Base-by-base conservation (phyloP, 2,888 invertebrate species). In the Orthonevra nobilis region DNA sequence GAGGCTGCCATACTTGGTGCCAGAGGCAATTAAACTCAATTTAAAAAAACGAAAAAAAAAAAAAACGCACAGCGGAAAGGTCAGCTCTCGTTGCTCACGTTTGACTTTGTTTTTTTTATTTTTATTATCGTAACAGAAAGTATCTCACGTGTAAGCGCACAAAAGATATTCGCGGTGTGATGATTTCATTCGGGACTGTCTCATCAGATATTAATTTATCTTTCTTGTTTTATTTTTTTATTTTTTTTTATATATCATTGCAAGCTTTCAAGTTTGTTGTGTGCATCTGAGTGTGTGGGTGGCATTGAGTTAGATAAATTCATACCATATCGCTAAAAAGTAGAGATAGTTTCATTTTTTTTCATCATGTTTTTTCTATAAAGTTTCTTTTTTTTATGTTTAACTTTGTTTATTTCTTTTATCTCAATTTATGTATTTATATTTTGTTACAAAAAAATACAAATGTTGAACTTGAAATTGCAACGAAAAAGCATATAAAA, bases 401-500 rank as follows among this genome's bases (percentile, higher is more conserved):
- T 66, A 69, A n/a, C n/a, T n/a, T n/a, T n/a, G n/a, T n/a, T n/a
- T n/a, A n/a, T 44, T 56, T 61, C 20, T 61, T 64, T 60, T 64
- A 48, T 74, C 30, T 34, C 2, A 28, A 56, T 46, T n/a, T n/a
- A n/a, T n/a, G n/a, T n/a, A n/a, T n/a, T n/a, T 12, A 32, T 56
- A 61, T 50, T 63, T 44, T 19, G 50, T 48, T 15, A 52, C 12
- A 54, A 38, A 58, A 15, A 23, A 20, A 10, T 15, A 9, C 44
- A 42, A 32, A 19, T 12, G 40, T 28, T 34, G 10, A 3, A 10
- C 12, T n/a, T 15, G 34, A 6, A 17, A n/a, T 32, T 14, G n/a
- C 58, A 38, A 50, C 42, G n/a, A n/a, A 56, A 60, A 82, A 86
- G 87, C 85, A 69, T 87, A 84, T 82, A 87, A 87, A 84, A 87